Conservation (phyloP, 1,140 invertebrate species). For the Eriocheir sinensis region DNA sequence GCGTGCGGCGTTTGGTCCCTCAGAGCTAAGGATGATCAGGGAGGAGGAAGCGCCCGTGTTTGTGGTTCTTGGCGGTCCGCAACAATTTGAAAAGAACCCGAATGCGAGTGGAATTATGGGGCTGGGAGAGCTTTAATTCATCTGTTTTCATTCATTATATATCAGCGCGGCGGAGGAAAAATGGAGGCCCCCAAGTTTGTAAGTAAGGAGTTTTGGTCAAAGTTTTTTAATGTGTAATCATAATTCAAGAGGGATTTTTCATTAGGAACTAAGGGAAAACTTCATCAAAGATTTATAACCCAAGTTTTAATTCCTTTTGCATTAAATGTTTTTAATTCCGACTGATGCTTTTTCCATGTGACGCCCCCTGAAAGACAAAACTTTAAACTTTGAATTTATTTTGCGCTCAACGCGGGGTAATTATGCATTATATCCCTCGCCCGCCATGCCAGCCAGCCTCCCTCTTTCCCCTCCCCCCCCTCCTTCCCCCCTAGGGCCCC, state of each 20-base stretch:
- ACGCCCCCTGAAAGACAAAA: constrained; percentile 74
- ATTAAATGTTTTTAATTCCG: constrained; percentile 78
- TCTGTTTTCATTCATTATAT: constrained; percentile 78
- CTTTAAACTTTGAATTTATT: constrained; percentile 77
- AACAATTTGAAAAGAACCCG: constrained; percentile 67
- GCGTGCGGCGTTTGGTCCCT: not conserved
- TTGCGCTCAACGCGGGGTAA: constrained; percentile 73
- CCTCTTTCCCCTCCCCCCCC: constrained; percentile 19
- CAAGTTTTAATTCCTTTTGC: constrained; percentile 78
- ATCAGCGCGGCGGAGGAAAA: constrained; percentile 74
- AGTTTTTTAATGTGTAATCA: constrained; percentile 78
- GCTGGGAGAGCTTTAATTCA: constrained; percentile 65
- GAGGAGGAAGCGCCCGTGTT: not conserved
- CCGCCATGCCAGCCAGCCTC: not conserved
- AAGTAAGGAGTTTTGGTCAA: constrained; percentile 78
- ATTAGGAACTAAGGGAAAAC: constrained; percentile 76
- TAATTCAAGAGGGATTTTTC: constrained; percentile 77
- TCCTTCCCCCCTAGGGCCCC: too few species aligned
- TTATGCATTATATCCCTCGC: constrained; percentile 71
- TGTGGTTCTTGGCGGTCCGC: constrained; percentile 5
- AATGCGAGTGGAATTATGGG: constrained; percentile 56
- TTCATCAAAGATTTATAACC: constrained; percentile 76
- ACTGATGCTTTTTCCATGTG: constrained; percentile 78
- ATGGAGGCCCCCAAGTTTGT: constrained; percentile 76
- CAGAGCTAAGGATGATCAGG: not conserved